Evolutionary conservation across 1,140 invertebrate genomes (phyloP), one percentile per base, ranked within the genome.

Genomic region (Belonocnema kinseyi): DNA sequence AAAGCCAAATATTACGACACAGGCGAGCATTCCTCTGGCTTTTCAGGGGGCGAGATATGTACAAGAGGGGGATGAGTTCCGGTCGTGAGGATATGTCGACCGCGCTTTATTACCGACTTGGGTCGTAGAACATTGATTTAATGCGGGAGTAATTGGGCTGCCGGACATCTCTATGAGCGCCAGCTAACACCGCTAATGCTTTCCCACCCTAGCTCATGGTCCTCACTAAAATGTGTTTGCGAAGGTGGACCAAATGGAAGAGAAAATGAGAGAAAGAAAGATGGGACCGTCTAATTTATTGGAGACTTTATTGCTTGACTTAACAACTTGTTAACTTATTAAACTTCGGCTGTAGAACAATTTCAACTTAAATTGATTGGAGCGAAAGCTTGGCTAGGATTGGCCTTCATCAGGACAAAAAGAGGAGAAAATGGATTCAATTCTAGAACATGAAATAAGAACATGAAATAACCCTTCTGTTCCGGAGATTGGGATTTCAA

Each of bases 1-100:
- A 92, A 91, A 91, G 91, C 90, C 90, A 91, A 92, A 92, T 92
- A 92, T 92, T 91, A 90, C 90, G 88, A 90, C 90, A 91, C 86
- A 88, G 83, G 51, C 79, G 82, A 85, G 83, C 90, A 92, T 92
- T 92, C 90, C 89, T 86, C 74, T 83, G 82, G 80, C 81, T 80
- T 85, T 85, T 82, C 77, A 80, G 79, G 80, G 83, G 78, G 26
- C 26, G 40, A 66, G 58, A 66, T 16, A 26, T 26, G 26, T 26
- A 66, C 58, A 66, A 66, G 26, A 26, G 19, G 58, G 58, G 26
- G 26, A 66, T 66, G 53, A 19, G 50, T 73, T 8, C 78, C 71
- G 85, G 82, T 87, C 88, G 87, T 88, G 85, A 81, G 89, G 88
- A 87, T 88, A 88, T 88, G 88, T 84, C 80, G 84, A 77, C 78